Evolutionary conservation across 2,888 invertebrate species (phyloP).

Genomic region (Laspeyria flexula): DNA sequence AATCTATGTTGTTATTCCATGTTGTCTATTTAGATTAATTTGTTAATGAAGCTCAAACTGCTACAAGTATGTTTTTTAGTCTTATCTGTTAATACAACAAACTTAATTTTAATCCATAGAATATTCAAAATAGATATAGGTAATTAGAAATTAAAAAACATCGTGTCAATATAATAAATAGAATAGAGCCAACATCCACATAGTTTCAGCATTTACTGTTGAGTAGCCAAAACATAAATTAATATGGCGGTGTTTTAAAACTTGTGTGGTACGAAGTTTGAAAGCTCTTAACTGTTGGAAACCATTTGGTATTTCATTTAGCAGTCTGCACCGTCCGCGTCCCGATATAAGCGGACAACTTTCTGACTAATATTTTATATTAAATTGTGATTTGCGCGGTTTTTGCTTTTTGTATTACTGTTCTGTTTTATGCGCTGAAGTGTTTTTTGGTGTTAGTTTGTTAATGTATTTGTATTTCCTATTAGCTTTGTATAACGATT

Average conservation of each 20-base stretch:
- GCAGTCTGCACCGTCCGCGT: slow-evolving; percentile 12
- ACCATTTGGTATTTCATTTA: slow-evolving; percentile 35
- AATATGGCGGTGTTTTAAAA: slow-evolving; percentile 37
- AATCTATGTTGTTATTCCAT: no score
- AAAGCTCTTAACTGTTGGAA: slow-evolving; percentile 34
- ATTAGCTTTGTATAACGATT: no score
- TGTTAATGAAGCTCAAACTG: no score
- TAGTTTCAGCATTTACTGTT: slow-evolving; percentile 1
- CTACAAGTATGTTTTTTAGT: no score
- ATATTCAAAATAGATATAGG: no score
- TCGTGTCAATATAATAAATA: no score
- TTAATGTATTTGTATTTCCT: no score
- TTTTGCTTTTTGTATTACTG: neutral
- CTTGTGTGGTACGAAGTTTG: slow-evolving; percentile 24
- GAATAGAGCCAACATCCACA: no score
- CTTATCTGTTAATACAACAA: no score
- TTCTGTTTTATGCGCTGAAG: neutral
- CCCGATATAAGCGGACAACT: slow-evolving; percentile 13
- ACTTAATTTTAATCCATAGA: no score
- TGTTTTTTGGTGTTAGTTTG: neutral
- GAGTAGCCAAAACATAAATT: slow-evolving; percentile 32
- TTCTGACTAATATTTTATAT: slow-evolving; percentile 15
- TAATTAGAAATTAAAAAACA: no score
- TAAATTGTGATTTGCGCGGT: neutral
- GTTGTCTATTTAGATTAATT: no score